Percentiles rank a stretch among this genome's conserved stretches.
These are phyloP conservation scores for Pygathrix nemaeus DNA, from an alignment of 2,113 vertebrate genomes.

Conservation along the genomic window DNA sequence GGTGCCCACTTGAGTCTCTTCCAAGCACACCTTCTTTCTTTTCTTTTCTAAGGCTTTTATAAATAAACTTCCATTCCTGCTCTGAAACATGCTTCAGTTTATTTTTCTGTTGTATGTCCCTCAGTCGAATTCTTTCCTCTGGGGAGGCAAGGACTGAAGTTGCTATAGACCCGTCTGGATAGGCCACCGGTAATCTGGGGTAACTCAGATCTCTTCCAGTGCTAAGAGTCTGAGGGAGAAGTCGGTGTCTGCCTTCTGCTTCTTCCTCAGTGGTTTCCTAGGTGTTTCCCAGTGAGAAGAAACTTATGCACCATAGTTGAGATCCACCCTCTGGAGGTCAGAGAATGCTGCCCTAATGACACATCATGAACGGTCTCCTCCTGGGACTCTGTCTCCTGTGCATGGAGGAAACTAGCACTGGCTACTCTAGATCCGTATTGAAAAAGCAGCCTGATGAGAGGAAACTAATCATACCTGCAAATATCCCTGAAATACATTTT, in stretches of 20 bases:
- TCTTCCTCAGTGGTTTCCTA: not conserved
- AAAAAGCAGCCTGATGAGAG: not conserved
- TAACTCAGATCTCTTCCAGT: too few relatives aligned
- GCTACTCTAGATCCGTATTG: not conserved
- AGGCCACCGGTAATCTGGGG: too few relatives aligned
- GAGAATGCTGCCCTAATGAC: not conserved
- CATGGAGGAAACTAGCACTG: not conserved
- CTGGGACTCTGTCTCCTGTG: not conserved
- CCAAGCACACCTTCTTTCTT: too few relatives aligned
- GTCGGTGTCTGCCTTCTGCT: not conserved
- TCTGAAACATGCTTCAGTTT: too few relatives aligned
- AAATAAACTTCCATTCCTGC: too few relatives aligned
- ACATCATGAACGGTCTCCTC: not conserved
- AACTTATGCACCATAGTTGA: not conserved
- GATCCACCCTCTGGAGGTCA: not conserved
- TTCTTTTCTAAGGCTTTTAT: too few relatives aligned
- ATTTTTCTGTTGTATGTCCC: too few relatives aligned
- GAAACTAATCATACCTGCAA: not conserved
- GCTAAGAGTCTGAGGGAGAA: not conserved
- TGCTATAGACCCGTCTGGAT: too few relatives aligned
- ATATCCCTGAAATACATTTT: not conserved
- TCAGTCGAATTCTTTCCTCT: too few relatives aligned
- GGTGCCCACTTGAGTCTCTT: too few relatives aligned
- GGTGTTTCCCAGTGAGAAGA: not conserved
- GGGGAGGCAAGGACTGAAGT: too few relatives aligned